Evolutionary conservation across 1,140 invertebrate genomes (phyloP), one percentile per base, ranked within the genome.

Genomic region (Nymphalis io): DNA sequence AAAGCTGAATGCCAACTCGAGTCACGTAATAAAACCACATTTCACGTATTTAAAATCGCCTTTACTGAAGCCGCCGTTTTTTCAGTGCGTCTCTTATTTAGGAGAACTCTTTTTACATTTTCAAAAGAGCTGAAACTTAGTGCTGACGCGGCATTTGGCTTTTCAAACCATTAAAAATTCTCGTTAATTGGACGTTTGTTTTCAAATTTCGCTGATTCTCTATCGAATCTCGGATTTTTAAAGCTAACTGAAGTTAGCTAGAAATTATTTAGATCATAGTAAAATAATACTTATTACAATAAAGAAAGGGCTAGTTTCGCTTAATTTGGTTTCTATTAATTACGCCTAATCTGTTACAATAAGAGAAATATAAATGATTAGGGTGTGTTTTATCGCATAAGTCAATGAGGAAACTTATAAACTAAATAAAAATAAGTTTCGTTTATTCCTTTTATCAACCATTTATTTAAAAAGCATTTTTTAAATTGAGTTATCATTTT

Each of bases 181-280:
- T 33, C 46, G 42, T 51, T 63, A 63, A 63, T 63, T 63, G 60
- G 60, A 63, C 60, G 48, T 63, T 63, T 63, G 60, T 63, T 63
- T 48, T 18, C 48, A 20, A 63, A 38, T 63, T 51, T 15, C 23
- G 60, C 60, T 53, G 60, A 51, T n/a, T 63, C 48, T 55, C 51
- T 55, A 51, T 62, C 51, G 23, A 20, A 55, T 55, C 51, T 27
- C 51, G 51, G 51, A 55, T 55, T 55, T 55, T 55, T 27, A 55
- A 27, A 55, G 51, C 51, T 55, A 55, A 55, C 23, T 55, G n/a
- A n/a, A n/a, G n/a, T 55, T 27, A 15, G n/a, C n/a, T n/a, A n/a
- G n/a, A n/a, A 55, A 55, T 23, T 21, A 23, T 51, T 51, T 20
- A 6, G 16, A 27, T 2, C 51, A 23, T 15, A 20, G 23, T n/a